Percentiles rank a stretch among this genome's conserved stretches.
These are phyloP conservation scores for Troglohyphantes excavatus DNA, from an alignment of 2,888 invertebrate genomes.

Conservation along the genomic window DNA sequence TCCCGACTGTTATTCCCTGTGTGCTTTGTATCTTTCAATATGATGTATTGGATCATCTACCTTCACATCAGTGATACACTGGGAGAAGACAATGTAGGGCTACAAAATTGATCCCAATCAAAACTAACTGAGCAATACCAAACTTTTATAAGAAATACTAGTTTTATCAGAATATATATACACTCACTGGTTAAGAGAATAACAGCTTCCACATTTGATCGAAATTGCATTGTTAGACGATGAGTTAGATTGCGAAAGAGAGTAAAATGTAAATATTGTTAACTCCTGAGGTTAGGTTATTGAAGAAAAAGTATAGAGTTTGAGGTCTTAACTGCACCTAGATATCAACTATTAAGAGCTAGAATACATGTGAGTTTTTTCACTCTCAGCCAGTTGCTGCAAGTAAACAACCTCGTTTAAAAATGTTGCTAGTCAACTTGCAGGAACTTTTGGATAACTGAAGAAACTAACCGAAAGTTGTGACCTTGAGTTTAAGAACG, in stretches of 20 bases:
- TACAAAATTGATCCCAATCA: slow-evolving; percentile 54
- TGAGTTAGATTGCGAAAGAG: slow-evolving; percentile 28
- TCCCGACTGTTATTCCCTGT: slow-evolving; percentile 99
- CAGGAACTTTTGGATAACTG: too few species aligned
- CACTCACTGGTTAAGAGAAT: background rate
- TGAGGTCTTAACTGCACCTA: slow-evolving; percentile 59
- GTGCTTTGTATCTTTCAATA: slow-evolving; percentile 99
- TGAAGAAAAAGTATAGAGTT: slow-evolving; percentile 57
- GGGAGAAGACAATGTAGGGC: slow-evolving; percentile 65
- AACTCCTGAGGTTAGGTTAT: slow-evolving; percentile 45
- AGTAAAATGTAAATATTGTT: slow-evolving; percentile 43
- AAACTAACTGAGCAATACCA: slow-evolving; percentile 35
- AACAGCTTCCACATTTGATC: slow-evolving; percentile 6
- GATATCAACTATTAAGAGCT: slow-evolving; percentile 35
- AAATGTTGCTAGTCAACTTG: too few species aligned
- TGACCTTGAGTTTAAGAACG: too few species aligned
- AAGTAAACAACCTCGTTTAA: too few species aligned
- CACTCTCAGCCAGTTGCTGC: too few species aligned
- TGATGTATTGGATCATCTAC: slow-evolving; percentile 99
- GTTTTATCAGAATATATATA: slow-evolving; percentile 50
- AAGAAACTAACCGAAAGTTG: too few species aligned
- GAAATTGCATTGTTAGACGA: slow-evolving; percentile 31
- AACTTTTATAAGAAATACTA: slow-evolving; percentile 42
- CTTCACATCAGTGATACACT: slow-evolving; percentile 92
- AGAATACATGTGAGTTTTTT: background rate